Evolutionary conservation across 2,797 vertebrate species (phyloP), one percentile per base, ranked within the genome.

Genomic region (Ctenochaetus hawaiiensis): DNA sequence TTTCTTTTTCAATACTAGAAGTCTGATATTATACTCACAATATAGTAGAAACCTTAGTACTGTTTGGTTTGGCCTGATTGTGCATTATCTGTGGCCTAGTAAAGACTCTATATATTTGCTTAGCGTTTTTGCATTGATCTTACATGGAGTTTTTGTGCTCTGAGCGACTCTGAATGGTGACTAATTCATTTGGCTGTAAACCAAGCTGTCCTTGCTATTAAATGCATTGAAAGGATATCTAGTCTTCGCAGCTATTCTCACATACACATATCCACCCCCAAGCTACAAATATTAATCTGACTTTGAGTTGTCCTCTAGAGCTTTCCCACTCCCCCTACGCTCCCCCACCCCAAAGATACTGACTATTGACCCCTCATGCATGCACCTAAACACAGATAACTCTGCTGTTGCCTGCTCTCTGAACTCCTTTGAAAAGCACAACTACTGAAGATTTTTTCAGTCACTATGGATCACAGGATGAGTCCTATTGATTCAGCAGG

Each of bases 341-440:
- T 83, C 78, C 79, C 72, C 26, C 30, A 34, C 30, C 30, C 30
- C 30, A 34, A 34, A 59, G 59, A 84, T 60, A 64, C 73, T 75
- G 39, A 67, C 48, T 87, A 85, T 81, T 84, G 76, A 87, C 77
- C 77, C 44, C 14, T 74, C 16, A 48, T 75, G 83, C 85, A 82
- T 72, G 64, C 78, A 67, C 67, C 52, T 64, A 72, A 88, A 86
- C 82, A 80, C 74, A 72, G 77, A 48, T 49, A 63, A 79, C 75
- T 69, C 68, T 80, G 78, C 63, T 70, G 71, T 67, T 56, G 59
- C 72, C 75, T 86, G 82, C 77, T 84, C 68, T 82, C 81, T 75
- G 77, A 88, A 78, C 79, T 83, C 77, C 78, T 90, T 87, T 90
- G 84, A 92, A 86, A 80, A 90, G 84, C 83, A 80, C 45, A 80